Percentiles rank a stretch among this genome's conserved stretches.
Conservation (phyloP, 2,113 vertebrate genomes). For the Trachemys scripta region DNA sequence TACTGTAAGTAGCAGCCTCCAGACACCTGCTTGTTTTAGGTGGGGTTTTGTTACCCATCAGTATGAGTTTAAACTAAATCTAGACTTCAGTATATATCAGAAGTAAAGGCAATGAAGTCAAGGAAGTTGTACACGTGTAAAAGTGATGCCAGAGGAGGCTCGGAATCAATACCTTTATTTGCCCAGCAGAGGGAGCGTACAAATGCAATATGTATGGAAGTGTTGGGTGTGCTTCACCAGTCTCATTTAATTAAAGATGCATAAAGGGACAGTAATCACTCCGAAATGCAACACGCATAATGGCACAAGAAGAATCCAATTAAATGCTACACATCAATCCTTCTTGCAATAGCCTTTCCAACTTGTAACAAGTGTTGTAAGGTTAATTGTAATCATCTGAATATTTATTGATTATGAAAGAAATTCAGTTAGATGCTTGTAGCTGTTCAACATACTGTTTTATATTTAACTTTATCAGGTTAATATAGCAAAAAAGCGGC, state of each 20-base stretch:
- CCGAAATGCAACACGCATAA: background rate
- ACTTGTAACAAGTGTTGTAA: background rate
- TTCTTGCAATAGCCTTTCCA: background rate
- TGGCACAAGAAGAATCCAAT: background rate
- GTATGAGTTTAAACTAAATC: fast-evolving
- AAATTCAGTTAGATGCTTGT: background rate
- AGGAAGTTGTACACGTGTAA: background rate
- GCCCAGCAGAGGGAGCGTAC: background rate
- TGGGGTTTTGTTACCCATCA: background rate
- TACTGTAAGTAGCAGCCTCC: background rate
- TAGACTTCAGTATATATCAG: background rate
- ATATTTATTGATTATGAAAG: background rate
- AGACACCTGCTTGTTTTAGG: background rate
- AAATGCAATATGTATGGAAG: background rate
- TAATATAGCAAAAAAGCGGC: background rate
- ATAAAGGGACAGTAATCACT: background rate
- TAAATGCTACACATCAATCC: background rate
- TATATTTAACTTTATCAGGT: background rate
- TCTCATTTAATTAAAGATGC: background rate
- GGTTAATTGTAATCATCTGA: background rate
- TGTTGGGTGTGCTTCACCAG: fast-evolving
- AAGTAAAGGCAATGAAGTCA: background rate
- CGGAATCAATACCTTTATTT: background rate
- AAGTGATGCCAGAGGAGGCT: fast-evolving
- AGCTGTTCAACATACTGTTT: background rate